Percentiles rank a stretch among this genome's conserved stretches.
These are phyloP conservation scores for Lydus trimaculatus DNA, from an alignment of 2,888 invertebrate species.

Conservation along the genomic window DNA sequence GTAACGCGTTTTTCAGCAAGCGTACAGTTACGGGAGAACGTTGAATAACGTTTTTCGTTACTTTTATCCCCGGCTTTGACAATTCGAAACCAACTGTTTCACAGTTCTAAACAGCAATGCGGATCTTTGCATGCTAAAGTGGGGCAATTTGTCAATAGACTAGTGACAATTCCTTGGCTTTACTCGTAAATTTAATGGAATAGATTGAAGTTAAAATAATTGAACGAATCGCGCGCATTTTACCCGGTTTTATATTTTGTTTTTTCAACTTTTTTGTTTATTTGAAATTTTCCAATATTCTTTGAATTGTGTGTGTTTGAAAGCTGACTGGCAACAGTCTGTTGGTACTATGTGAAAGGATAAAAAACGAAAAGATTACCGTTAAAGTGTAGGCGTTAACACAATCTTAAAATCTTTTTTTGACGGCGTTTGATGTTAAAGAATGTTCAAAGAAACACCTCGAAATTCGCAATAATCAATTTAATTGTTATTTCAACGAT, in stretches of 20 bases:
- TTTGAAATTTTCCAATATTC: neutral
- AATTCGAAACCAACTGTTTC: neutral
- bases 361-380: neutral
- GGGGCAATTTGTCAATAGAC: conserved; percentile 2
- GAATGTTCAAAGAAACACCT: neutral
- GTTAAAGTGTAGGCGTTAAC: conserved; percentile 23
- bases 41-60: neutral
- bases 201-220: neutral
- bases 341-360: neutral
- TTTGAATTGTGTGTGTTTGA: neutral
- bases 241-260: neutral
- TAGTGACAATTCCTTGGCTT: neutral
- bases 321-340: neutral
- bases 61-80: neutral
- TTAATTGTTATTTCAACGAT: neutral
- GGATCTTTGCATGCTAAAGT: neutral
- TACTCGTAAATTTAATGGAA: neutral
- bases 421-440: conserved; percentile 14
- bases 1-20: neutral
- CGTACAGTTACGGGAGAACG: neutral
- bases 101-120: neutral
- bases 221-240: neutral
- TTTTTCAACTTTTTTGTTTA: neutral
- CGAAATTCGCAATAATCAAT: neutral
- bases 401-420: conserved; percentile 27